These are phyloP conservation scores for Microtus ochrogaster DNA, from an alignment of 2,113 vertebrate species.

Conservation along the genomic window DNA sequence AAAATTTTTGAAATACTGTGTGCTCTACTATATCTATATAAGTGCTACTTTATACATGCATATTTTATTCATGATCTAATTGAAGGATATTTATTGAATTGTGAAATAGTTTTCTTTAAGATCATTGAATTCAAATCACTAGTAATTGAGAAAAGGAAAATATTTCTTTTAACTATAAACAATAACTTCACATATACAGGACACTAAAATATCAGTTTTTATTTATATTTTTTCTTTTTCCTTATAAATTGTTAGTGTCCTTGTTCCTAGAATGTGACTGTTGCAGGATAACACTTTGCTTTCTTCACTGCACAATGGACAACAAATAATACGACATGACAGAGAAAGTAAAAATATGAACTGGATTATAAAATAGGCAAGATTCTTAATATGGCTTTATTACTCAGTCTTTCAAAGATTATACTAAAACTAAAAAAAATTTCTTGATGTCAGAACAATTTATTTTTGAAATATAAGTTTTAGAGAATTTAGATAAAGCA, in stretches of 20 bases:
- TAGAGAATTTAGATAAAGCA: constrained; percentile 8
- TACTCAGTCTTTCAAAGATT: not conserved
- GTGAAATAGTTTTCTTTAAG: constrained; percentile 15
- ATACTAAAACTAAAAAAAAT: constrained; percentile 2
- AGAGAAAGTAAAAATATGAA: constrained; percentile 69
- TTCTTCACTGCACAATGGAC: constrained; percentile 84
- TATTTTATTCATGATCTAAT: not conserved
- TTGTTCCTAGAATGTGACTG: not conserved
- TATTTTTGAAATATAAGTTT: constrained; percentile 7
- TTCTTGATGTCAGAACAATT: not conserved
- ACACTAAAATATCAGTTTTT: not conserved
- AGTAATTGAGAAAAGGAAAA: not conserved
- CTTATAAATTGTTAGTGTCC: not conserved
- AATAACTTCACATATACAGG: constrained; percentile 25
- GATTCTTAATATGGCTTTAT: not conserved
- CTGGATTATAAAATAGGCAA: constrained; percentile 64
- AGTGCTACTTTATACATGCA: not conserved
- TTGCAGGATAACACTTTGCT: constrained; percentile 76
- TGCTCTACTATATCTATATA: not conserved
- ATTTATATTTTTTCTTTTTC: not conserved
- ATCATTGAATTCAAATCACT: not conserved
- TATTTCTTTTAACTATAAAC: constrained; percentile 18
- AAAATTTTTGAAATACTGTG: not conserved
- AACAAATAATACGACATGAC: constrained; percentile 75
- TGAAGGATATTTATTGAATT: not conserved